These are phyloP conservation scores for Oceanites oceanicus DNA, from an alignment of 2,113 vertebrate genomes.

Conservation along the genomic window DNA sequence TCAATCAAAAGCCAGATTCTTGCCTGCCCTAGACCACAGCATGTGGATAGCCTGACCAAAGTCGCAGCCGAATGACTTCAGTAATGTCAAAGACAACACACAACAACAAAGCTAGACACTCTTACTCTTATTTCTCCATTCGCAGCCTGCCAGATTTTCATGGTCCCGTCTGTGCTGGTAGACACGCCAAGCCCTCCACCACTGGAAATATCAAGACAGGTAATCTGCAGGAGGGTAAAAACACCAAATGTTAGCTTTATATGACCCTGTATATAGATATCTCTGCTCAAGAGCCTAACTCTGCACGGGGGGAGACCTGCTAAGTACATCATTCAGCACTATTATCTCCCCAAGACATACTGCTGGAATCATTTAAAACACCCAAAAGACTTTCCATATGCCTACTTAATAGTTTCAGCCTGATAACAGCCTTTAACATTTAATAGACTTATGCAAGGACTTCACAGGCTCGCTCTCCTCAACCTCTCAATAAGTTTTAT, in stretches of 20 bases:
- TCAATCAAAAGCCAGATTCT: background rate
- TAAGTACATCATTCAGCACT: background rate
- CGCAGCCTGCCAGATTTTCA: constrained; percentile 82
- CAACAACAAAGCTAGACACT: background rate
- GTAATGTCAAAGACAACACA: background rate
- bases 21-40: background rate
- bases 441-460: background rate
- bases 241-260: background rate
- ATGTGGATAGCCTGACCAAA: background rate
- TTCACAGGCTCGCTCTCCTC: background rate
- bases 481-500: background rate
- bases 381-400: background rate
- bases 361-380: background rate
- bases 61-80: accelerated
- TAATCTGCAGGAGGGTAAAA: constrained; percentile 65
- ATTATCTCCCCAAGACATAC: too few species aligned
- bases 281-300: background rate
- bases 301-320: background rate
- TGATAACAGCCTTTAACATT: background rate
- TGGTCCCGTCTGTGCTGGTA: constrained; percentile 75
- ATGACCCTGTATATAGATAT: accelerated
- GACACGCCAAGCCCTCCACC: constrained; percentile 79
- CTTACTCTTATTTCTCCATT: constrained; percentile 82
- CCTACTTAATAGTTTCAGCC: background rate
- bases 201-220: constrained; percentile 77